Evolutionary conservation across 2,888 invertebrate genomes (phyloP), one percentile per base, ranked within the genome.

Genomic region (Drosophila macrospina): DNA sequence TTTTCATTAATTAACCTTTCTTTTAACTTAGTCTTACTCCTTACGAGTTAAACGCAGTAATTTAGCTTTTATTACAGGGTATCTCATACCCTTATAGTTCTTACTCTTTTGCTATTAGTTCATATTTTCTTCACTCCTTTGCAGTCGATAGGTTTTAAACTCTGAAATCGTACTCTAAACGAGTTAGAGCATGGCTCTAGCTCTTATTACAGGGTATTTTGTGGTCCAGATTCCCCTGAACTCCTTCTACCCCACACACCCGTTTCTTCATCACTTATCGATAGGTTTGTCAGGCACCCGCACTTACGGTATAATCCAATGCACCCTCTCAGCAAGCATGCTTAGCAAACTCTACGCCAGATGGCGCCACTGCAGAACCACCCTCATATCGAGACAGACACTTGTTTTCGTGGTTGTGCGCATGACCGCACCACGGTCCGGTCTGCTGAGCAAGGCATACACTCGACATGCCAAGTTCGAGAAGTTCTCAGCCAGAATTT

Each of bases 341-440:
- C 32, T 13, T 48, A 24, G 1, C 10, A 0, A 15, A 32, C 39
- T 48, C 42, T 41, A 28, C 52, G 20, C 44, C 34, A 85, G 83
- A 69, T 77, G 79, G 67, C 79, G 76, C 76, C 59, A 61, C 8
- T 13, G 11, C 7, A 5, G 4, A 30, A 51, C 80, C 59, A 80
- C 84, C 86, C 83, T 56, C 65, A 2, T 4, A 4, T 11, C 26
- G 7, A 37, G 7, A 37, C 45, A 48, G 64, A 51, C 86, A 83
- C 74, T 83, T 84, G 83, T 86, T 86, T 61, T 66, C 24, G 41
- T 64, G 34, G 39, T 15, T 62, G 16, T 65, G 84, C 86, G 82
- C 82, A 82, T 68, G 80, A 44, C 60, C 61, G 47, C 41, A 50
- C 44, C 60, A 34, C 61, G 60, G 63, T 69, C 48, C 66, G 78